A percentile compares a stretch with the other conserved stretches of the same genome.
Evolutionary conservation across 53 echinoderm and acorn worm species (phyloP).

Genomic region (Paracentrotus lividus): DNA sequence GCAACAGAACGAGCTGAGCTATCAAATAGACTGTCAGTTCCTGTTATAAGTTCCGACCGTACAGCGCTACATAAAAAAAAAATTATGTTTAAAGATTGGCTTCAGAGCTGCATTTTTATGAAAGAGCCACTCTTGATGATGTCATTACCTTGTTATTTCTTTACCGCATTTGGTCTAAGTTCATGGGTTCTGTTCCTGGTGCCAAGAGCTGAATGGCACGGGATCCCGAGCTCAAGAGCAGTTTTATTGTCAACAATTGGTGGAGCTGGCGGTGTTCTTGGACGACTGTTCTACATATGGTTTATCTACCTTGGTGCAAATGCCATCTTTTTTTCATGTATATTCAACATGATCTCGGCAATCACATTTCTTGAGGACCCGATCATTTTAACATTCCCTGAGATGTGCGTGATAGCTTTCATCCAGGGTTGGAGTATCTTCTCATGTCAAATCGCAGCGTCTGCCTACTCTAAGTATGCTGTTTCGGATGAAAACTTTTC

Average conservation of each 20-base stretch:
- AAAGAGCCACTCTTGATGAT: neutral
- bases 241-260: neutral
- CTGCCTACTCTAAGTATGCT: neutral
- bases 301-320: constrained; percentile 4
- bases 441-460: neutral
- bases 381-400: neutral
- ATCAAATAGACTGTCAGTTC: no score
- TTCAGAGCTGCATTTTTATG: neutral
- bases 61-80: no score
- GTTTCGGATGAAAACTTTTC: constrained; percentile 19
- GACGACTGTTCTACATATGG: neutral
- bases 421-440: constrained; percentile 9
- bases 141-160: neutral
- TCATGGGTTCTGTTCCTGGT: constrained; percentile 42
- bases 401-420: constrained; percentile 16
- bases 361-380: neutral
- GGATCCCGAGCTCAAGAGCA: neutral
- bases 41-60: no score
- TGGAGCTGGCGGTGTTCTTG: neutral
- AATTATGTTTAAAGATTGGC: neutral
- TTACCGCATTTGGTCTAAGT: neutral
- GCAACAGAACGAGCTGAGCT: no score
- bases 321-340: neutral
- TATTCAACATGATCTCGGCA: neutral
- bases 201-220: constrained; percentile 26